These are phyloP conservation scores for Coelopa pilipes DNA, from an alignment of 2,888 invertebrate genomes.

Conservation along the genomic window DNA sequence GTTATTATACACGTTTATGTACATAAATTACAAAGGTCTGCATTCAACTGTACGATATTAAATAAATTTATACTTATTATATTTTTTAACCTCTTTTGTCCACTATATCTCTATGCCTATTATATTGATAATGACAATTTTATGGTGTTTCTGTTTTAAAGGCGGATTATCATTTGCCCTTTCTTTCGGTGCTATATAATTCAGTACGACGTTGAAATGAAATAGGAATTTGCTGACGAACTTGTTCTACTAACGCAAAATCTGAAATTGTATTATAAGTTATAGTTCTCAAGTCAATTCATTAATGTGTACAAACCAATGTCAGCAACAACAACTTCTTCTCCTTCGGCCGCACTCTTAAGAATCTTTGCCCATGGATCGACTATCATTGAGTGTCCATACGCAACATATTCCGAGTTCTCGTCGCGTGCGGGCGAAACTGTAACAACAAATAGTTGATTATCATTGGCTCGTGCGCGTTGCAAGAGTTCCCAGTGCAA, in stretches of 20 bases:
- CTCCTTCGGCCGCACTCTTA: conserved; percentile 74
- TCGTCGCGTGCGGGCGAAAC: conserved; percentile 85
- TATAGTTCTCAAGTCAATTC: background rate
- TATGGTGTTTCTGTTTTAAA: too few species aligned
- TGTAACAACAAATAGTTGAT: conserved; percentile 87
- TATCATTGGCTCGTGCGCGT: conserved; percentile 85
- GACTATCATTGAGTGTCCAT: conserved; percentile 87
- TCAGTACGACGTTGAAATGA: conserved; percentile 78
- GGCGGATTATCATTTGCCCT: conserved; percentile 15
- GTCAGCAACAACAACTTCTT: conserved; percentile 78
- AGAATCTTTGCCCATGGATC: conserved; percentile 83
- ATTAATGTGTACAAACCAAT: conserved; percentile 70
- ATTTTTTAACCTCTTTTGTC: background rate
- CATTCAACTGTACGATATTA: conserved; percentile 2
- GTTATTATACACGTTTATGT: background rate
- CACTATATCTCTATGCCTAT: too few species aligned
- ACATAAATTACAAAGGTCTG: background rate
- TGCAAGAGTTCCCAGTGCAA: conserved; percentile 91
- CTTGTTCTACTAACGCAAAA: conserved; percentile 76
- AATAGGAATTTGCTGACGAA: conserved; percentile 86
- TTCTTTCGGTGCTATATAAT: conserved; percentile 70
- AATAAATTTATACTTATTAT: background rate
- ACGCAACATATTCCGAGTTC: conserved; percentile 87
- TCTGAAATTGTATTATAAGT: conserved; percentile 68
- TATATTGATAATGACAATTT: too few species aligned